Percentiles rank a stretch among this genome's conserved stretches.
These are phyloP conservation scores for Thryonomys swinderianus DNA, from an alignment of 2,113 vertebrate species.

Conservation along the genomic window DNA sequence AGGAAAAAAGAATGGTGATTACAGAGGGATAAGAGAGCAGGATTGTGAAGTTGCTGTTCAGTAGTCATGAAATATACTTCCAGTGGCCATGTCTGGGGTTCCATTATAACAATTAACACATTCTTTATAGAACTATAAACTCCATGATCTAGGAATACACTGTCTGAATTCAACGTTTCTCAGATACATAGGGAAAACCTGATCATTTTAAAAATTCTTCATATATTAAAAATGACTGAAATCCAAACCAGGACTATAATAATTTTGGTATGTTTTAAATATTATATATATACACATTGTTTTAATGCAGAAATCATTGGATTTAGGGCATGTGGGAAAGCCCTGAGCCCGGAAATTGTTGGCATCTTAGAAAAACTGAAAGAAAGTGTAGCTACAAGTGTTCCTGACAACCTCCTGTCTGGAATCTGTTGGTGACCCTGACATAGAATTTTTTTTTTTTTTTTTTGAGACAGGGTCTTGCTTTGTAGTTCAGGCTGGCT, in stretches of 20 bases:
- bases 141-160: background rate
- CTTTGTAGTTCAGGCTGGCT: too few species aligned
- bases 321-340: background rate
- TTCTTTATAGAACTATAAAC: background rate
- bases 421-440: background rate
- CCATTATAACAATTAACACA: background rate
- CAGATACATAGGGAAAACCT: background rate
- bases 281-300: background rate
- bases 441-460: slow-evolving; percentile 8
- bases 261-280: background rate
- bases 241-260: background rate
- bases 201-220: background rate
- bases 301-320: background rate
- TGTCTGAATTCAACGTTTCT: background rate
- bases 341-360: background rate
- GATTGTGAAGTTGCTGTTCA: background rate
- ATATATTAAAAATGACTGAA: background rate
- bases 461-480: too few species aligned
- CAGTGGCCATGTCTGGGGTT: too few species aligned
- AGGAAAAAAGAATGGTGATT: background rate
- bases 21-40: background rate
- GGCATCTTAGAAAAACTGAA: slow-evolving; percentile 1
- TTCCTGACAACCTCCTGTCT: background rate
- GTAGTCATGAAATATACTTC: background rate
- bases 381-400: background rate